Evolutionary conservation across 1,140 invertebrate genomes (phyloP).

Genomic region (Nixonia krombeini): DNA sequence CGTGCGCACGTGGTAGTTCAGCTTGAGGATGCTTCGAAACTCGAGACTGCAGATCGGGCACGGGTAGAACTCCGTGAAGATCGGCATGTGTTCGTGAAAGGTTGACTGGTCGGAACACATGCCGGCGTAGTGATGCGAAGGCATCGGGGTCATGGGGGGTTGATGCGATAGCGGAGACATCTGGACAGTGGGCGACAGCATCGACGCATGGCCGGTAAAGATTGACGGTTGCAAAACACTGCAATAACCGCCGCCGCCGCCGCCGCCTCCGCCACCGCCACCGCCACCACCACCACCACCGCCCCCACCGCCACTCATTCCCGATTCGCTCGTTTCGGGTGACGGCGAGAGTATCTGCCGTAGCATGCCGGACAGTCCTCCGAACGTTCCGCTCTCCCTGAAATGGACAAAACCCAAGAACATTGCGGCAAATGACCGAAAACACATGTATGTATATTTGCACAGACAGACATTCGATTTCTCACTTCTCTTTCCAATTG

Average conservation of each 20-base stretch:
- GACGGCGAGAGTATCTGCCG: conserved; percentile 69
- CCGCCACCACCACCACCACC: no score
- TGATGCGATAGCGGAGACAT: conserved; percentile 36
- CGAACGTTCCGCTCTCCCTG: conserved; percentile 68
- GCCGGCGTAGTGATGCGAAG: conserved; percentile 30
- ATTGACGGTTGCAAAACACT: conserved; percentile 59
- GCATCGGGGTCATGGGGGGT: conserved; percentile 20
- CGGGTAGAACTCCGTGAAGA: conserved; percentile 58
- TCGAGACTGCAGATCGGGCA: conserved; percentile 65
- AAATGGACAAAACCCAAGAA: conserved; percentile 69
- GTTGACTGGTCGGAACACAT: conserved; percentile 47
- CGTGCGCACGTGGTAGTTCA: conserved; percentile 66
- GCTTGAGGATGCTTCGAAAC: conserved; percentile 60
- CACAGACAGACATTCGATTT: conserved; percentile 7
- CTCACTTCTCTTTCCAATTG: conserved; percentile 18
- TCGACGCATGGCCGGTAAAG: conserved; percentile 58
- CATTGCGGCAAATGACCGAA: conserved; percentile 53
- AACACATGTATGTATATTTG: no score
- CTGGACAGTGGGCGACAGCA: conserved; percentile 57
- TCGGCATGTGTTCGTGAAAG: conserved; percentile 57
- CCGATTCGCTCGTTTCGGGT: conserved; percentile 58
- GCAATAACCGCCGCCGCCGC: no score
- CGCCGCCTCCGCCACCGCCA: no score
- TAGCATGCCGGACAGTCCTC: conserved; percentile 69
- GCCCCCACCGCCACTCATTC: conserved; percentile 37